Evolutionary conservation across 2,113 vertebrate genomes (phyloP), one percentile per base, ranked within the genome.

Genomic region (Strix uralensis): DNA sequence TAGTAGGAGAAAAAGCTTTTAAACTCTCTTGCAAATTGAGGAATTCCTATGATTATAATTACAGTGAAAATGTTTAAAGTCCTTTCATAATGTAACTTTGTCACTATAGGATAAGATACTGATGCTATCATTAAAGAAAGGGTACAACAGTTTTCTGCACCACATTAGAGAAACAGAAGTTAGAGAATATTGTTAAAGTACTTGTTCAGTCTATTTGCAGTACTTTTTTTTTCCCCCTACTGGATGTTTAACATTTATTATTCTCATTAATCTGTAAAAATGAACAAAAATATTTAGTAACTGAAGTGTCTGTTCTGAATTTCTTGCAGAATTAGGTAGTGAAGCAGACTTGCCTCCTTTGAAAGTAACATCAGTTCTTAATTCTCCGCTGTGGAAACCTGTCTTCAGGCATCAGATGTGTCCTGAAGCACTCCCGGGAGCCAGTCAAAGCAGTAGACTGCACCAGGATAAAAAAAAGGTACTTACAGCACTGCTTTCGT

Each of bases 321-420:
- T 79, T 96, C 81, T 94, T 97, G 10, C 97, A 99, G 99, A 99
- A 55, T 92, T 98, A 75, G 98, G 98, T 77, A 96, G 94, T 44
- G 97, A 99, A 42, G 98, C 98, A 97, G 98, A 99, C 36, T 96
- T 99, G 73, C 97, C 99, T 57, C 95, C 98, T 19, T 96, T 98
- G 81, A 98, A 99, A 97, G 98, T 99, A 95, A 96, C 98, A 15
- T 98, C 98, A 38, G 98, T 99, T 96, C 98, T 99, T 85, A 98
- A 98, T 67, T 99, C 99, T 42, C 98, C 99, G 26, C 96, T 99
- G 47, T 99, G 99, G 99, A 99, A 99, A 97, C 98, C 99, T 47
- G 98, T 99, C 94, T 99, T 99, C 96, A 98, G 98, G 89, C 99
- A 99, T 52, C 99, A 99, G 22, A 96, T 99, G 84, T 98, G 97